These are phyloP conservation scores for Polydrusus pterygomalis DNA, from an alignment of 2,888 invertebrate species.

Conservation along the genomic window DNA sequence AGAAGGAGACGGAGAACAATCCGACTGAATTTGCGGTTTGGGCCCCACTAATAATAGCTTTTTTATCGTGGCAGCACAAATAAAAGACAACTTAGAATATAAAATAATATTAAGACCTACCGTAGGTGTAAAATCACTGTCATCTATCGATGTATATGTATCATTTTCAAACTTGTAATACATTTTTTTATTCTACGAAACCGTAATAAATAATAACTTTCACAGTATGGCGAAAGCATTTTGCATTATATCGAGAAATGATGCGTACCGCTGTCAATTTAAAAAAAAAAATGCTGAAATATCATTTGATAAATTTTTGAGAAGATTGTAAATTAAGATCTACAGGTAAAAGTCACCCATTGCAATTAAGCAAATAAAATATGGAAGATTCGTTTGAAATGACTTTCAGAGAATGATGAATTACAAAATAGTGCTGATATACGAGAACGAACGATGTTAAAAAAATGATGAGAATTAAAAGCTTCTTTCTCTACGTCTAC, in stretches of 20 bases:
- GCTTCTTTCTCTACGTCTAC: too few relatives aligned
- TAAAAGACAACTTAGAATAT: slow-evolving; percentile 65
- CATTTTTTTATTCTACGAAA: slow-evolving; percentile 41
- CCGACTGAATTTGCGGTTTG: slow-evolving; percentile 71
- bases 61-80: slow-evolving; percentile 67
- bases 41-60: slow-evolving; percentile 57
- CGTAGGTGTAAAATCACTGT: slow-evolving; percentile 40
- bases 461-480: too few relatives aligned
- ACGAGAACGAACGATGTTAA: too few relatives aligned
- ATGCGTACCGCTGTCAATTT: background rate
- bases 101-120: slow-evolving; percentile 48
- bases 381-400: too few relatives aligned
- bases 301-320: too few relatives aligned
- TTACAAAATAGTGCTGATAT: too few relatives aligned
- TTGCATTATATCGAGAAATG: background rate
- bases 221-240: background rate
- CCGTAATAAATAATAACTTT: slow-evolving; percentile 14
- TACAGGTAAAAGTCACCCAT: too few relatives aligned
- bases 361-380: background rate
- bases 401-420: too few relatives aligned
- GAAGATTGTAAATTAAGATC: too few relatives aligned
- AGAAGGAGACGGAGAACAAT: slow-evolving; percentile 77
- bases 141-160: slow-evolving; percentile 62
- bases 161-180: slow-evolving; percentile 60
- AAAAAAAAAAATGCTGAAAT: background rate